Evolutionary conservation across 2,888 invertebrate species (phyloP), one percentile per base, ranked within the genome.

Genomic region (Cancer borealis): DNA sequence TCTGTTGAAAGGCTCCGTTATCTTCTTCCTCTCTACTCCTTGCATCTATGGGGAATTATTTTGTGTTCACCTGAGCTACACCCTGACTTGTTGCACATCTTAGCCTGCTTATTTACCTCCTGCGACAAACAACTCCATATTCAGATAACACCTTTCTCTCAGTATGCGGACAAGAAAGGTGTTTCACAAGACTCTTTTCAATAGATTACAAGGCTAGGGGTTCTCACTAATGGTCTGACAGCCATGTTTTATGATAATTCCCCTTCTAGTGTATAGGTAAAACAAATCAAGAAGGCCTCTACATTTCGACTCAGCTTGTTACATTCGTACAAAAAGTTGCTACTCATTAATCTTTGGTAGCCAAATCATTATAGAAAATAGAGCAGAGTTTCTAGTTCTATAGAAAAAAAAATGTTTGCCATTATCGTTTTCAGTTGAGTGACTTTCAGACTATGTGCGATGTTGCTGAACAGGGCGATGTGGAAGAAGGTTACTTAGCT

Each of bases 101-200:
- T 79, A 8, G 30, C 79, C 79, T 79, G 79, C 30, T 79, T 79
- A 30, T 79, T 30, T 79, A 26, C 3, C 79, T 26, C 30, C 10
- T 79, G 30, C 30, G 79, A 79, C 26, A 30, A 79, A 79, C 79
- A 30, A 30, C 30, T 30, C 79, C 79, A n/a, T 79, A 79, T 79
- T 79, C 79, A 79, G 30, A 79, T 79, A 66, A n/a, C 66, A 21
- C 66, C 66, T 66, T n/a, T n/a, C n/a, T 66, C n/a, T 66, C 30
- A 3, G 30, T 30, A 79, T 79, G 79, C 30, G 79, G 79, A 6
- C 21, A 6, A 17, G 30, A 3, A 30, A 30, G 6, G 10, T 26
- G 79, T 79, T 79, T 73, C 10, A 21, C 79, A 30, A 12, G 79
- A 12, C 26, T 79, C 30, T 6, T 26, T 79, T 79, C 2, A 79